Evolutionary conservation across 2,797 vertebrate genomes (phyloP).

Genomic region (Trachurus trachurus): DNA sequence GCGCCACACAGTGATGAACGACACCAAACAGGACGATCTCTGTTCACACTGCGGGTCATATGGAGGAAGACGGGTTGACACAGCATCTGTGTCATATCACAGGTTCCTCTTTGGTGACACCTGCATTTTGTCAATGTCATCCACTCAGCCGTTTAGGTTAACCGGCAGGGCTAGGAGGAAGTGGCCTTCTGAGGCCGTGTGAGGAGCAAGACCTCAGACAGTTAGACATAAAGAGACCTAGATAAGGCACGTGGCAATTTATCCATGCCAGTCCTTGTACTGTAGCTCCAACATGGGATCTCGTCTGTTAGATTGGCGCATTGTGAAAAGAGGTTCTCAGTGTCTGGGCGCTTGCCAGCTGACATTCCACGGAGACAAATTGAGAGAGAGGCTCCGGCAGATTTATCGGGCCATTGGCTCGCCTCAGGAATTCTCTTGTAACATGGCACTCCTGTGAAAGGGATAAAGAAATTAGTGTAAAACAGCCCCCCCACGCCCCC

Average conservation of each 20-base stretch:
- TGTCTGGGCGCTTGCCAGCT: constrained; percentile 86
- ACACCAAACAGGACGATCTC: constrained; percentile 79
- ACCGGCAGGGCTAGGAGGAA: constrained; percentile 74
- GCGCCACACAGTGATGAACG: constrained; percentile 74
- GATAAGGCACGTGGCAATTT: constrained; percentile 85
- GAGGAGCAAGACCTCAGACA: constrained; percentile 72
- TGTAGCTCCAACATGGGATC: constrained; percentile 82
- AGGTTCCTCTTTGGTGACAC: constrained; percentile 77
- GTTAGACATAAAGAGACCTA: constrained; percentile 80
- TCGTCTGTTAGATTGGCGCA: constrained; percentile 83
- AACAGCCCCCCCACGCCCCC: constrained; percentile 67
- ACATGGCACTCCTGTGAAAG: constrained; percentile 87
- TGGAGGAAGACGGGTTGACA: constrained; percentile 71
- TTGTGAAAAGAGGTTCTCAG: constrained; percentile 85
- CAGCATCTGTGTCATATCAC: constrained; percentile 80
- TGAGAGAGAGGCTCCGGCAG: constrained; percentile 85
- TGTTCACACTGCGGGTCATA: constrained; percentile 77
- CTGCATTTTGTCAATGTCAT: constrained; percentile 84
- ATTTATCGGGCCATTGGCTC: constrained; percentile 88
- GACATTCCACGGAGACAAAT: constrained; percentile 88
- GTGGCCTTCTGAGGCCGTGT: constrained; percentile 72
- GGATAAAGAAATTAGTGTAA: constrained; percentile 88
- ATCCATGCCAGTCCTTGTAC: constrained; percentile 79
- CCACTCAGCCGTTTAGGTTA: constrained; percentile 77
- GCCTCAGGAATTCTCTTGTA: constrained; percentile 88